Evolutionary conservation across 2,888 invertebrate genomes (phyloP), one percentile per base, ranked within the genome.

Genomic region (Automeris io): DNA sequence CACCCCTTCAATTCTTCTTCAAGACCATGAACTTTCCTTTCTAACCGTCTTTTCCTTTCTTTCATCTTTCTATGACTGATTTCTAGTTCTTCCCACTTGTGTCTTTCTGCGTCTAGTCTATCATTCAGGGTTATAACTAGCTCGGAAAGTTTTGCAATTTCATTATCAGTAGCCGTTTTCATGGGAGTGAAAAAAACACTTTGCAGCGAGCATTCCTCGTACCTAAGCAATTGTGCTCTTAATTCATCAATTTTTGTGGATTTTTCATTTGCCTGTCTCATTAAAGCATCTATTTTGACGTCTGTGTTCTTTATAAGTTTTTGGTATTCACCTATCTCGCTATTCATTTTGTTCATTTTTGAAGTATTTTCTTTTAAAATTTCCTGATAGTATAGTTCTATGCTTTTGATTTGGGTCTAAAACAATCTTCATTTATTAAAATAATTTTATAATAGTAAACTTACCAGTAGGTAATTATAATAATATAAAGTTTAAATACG

Each of bases 81-180:
- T 55, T 92, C 91, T 9, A 91, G 59, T 49, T 89, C 90, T 6
- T 89, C 89, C 54, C 83, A 86, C 55, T 87, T 89, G 33, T 79
- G 88, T 45, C 89, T 83, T 59, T 91, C 92, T 5, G 70, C 59
- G 35, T 90, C 89, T 23, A 92, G 49, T 45, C 91, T 86, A 18
- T 78, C 74, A 51, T 91, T 90, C 24, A 90, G 68, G 0, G 85
- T 76, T 4, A 87, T 70, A 1, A 90, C 79, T 29, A 92, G 62
- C 40, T 90, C 90, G 1, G 91, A 63, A 2, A 92, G 65, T 33
- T 89, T 79, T 41, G 88, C 77, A 9, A 90, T 87, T 72, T 92
- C 92, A 31, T 88, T 89, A 59, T 92, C 90, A 1, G 89, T 87
- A 0, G 89, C 88, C 2, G 88, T 81, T 49, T 88, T 87, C 74